A percentile compares a stretch with the other conserved stretches of the same genome.
phyloP scores from a whole-genome alignment of 37 sponge, comb jelly and placozoan genomes.

The Agelas oroides region DNA sequence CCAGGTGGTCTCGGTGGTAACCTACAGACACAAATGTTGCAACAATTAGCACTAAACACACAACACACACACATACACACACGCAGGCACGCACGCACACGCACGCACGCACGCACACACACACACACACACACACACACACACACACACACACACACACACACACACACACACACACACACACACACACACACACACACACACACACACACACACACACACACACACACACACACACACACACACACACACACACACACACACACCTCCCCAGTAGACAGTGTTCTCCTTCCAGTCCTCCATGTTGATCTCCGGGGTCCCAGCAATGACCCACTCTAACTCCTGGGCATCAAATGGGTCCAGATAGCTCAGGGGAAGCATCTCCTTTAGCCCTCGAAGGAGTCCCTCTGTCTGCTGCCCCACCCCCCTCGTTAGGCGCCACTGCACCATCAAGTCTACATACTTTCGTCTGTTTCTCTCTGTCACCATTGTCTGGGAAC shows the following conservation, averaged over 20 bases:
- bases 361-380: conserved; percentile 68
- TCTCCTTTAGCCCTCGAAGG: conserved; percentile 77
- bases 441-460: conserved; percentile 85
- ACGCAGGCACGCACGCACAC: conserved; percentile 37
- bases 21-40: conserved; percentile 47
- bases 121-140: conserved; percentile 17
- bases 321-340: conserved; percentile 91
- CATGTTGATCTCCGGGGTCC: conserved; percentile 85
- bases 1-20: conserved; percentile 55
- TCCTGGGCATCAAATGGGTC: conserved; percentile 85
- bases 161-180: conserved; percentile 31
- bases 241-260: neutral
- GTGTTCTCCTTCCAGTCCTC: conserved; percentile 91
- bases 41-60: too few relatives aligned
- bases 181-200: conserved; percentile 33
- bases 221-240: conserved; percentile 55
- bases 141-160: neutral
- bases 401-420: conserved; percentile 66
- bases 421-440: conserved; percentile 72
- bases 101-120: conserved; percentile 27
- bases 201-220: neutral
- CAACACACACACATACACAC: neutral
- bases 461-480: conserved; percentile 80
- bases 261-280: conserved; percentile 74
- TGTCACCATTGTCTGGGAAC: conserved; percentile 64